Conservation (phyloP, 2,797 vertebrate species). For the Echiichthys vipera region DNA sequence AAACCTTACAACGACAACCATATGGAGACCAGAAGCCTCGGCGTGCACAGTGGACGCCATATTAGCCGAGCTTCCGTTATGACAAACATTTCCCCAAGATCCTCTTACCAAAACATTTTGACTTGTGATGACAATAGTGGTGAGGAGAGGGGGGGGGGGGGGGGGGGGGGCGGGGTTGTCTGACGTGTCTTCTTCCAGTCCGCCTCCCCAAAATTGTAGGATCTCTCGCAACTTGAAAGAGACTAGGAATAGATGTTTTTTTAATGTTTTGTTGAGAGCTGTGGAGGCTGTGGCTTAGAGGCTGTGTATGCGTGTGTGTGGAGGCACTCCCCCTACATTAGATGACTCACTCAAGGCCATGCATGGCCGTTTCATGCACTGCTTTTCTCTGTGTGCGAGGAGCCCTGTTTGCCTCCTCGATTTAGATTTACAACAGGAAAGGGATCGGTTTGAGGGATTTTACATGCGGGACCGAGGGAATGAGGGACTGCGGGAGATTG, state of each 20-base stretch:
- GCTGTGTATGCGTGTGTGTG: slow-evolving; percentile 36
- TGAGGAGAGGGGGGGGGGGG: neutral
- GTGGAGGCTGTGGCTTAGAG: slow-evolving; percentile 62
- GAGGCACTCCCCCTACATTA: slow-evolving; percentile 61
- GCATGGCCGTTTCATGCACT: slow-evolving; percentile 64
- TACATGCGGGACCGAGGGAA: slow-evolving; percentile 50
- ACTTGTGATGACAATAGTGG: slow-evolving; percentile 54
- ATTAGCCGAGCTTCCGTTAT: slow-evolving; percentile 42
- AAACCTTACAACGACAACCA: slow-evolving; percentile 77
- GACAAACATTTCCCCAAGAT: slow-evolving; percentile 61
- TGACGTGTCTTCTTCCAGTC: slow-evolving; percentile 45
- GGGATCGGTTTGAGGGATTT: slow-evolving; percentile 64
- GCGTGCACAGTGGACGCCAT: slow-evolving; percentile 46
- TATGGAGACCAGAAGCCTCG: slow-evolving; percentile 59
- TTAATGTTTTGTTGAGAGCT: slow-evolving; percentile 68
- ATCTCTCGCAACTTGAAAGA: slow-evolving; percentile 59
- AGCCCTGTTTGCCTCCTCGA: slow-evolving; percentile 55
- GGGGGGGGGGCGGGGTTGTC: slow-evolving; percentile 10
- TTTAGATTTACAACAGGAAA: slow-evolving; percentile 82
- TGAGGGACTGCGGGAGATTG: slow-evolving; percentile 35
- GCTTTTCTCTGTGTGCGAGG: slow-evolving; percentile 37
- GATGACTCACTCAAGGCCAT: slow-evolving; percentile 78
- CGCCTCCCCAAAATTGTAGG: slow-evolving; percentile 57
- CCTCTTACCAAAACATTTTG: slow-evolving; percentile 64
- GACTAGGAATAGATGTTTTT: slow-evolving; percentile 75